A percentile compares a stretch with the other conserved stretches of the same genome.
Evolutionary conservation across 2,888 invertebrate species (phyloP).

Genomic region (Chydorus sphaericus): DNA sequence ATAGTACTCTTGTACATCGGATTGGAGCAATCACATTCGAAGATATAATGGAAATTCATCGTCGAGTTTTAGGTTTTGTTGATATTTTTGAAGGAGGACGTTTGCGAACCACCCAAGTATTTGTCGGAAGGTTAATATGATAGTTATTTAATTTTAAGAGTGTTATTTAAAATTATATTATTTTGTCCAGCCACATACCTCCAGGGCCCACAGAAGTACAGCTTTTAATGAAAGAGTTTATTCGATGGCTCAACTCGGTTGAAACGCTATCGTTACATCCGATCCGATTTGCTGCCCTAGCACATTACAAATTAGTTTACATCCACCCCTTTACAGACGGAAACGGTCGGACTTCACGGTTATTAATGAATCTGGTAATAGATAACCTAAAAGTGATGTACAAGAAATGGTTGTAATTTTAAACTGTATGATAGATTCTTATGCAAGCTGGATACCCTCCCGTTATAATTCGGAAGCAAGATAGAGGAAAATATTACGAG

Average conservation of each 20-base stretch:
- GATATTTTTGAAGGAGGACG: slow-evolving; percentile 84
- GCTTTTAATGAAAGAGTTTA: slow-evolving; percentile 68
- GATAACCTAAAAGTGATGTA: no score
- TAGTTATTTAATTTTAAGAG: no score
- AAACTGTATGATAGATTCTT: no score
- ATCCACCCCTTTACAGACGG: slow-evolving; percentile 96
- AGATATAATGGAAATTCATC: slow-evolving; percentile 84
- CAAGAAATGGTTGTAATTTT: no score
- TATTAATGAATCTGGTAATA: slow-evolving; percentile 93
- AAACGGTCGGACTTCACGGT: slow-evolving; percentile 85
- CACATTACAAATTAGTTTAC: slow-evolving; percentile 90
- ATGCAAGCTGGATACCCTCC: slow-evolving; percentile 94
- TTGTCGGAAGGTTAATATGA: no score
- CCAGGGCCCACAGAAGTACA: slow-evolving; percentile 71
- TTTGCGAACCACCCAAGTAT: slow-evolving; percentile 64
- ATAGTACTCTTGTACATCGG: slow-evolving; percentile 49
- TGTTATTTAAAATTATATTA: no score
- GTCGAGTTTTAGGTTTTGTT: slow-evolving; percentile 81
- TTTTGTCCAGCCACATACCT: slow-evolving; percentile 88
- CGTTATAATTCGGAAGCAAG: slow-evolving; percentile 78
- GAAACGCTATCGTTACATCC: slow-evolving; percentile 74
- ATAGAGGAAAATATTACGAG: slow-evolving; percentile 66
- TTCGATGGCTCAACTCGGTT: slow-evolving; percentile 86
- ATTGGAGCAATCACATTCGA: slow-evolving; percentile 61
- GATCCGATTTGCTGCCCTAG: slow-evolving; percentile 84